These are phyloP conservation scores for Apomyelois bistriatella DNA, from an alignment of 2,888 invertebrate species.

Conservation along the genomic window DNA sequence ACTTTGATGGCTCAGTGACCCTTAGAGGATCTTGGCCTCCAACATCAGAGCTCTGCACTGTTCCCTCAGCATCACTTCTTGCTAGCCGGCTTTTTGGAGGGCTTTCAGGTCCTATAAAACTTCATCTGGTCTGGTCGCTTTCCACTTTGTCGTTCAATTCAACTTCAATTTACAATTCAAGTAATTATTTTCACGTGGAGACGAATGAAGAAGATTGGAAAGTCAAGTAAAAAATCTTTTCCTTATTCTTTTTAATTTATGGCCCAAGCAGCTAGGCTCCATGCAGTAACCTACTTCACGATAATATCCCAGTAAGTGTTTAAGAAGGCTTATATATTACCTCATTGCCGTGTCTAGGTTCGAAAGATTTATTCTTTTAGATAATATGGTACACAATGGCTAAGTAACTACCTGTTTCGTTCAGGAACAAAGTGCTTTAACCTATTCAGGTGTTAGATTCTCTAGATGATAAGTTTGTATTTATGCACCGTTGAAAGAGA, in stretches of 20 bases:
- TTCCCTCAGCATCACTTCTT: too few relatives aligned
- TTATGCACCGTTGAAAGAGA: background rate
- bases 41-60: too few relatives aligned
- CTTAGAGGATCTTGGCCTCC: too few relatives aligned
- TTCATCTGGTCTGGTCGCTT: too few relatives aligned
- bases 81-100: too few relatives aligned
- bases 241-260: background rate
- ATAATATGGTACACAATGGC: conserved; percentile 31
- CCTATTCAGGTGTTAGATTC: background rate
- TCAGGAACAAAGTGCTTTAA: background rate
- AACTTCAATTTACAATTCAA: too few relatives aligned
- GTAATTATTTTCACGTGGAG: too few relatives aligned
- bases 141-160: too few relatives aligned
- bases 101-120: too few relatives aligned
- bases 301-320: conserved; percentile 45
- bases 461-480: background rate
- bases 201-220: too few relatives aligned
- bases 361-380: conserved; percentile 36
- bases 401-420: conserved; percentile 5
- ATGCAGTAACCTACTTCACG: conserved; percentile 31
- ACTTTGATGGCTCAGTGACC: too few relatives aligned
- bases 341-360: conserved; percentile 24
- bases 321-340: conserved; percentile 37
- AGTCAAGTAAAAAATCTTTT: too few relatives aligned
- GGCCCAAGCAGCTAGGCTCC: conserved; percentile 20